These are phyloP conservation scores for Calidris pugnax DNA, from an alignment of 2,113 vertebrate species.

Conservation along the genomic window DNA sequence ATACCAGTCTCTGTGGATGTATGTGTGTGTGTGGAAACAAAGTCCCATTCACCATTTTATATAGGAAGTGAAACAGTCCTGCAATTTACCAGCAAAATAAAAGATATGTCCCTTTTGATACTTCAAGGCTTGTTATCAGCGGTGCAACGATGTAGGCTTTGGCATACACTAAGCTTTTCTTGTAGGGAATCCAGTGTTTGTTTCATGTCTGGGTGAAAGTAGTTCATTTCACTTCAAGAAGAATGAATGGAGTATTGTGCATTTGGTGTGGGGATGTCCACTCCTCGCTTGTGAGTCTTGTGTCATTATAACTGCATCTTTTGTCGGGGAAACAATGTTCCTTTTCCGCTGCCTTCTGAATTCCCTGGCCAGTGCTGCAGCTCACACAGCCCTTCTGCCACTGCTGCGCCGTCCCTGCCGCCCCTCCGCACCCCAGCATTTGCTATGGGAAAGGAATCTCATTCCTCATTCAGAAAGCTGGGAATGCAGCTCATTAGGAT, in stretches of 20 bases:
- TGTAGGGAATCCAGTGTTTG: neutral
- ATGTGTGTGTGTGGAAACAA: neutral
- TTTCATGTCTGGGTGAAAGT: neutral
- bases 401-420: neutral
- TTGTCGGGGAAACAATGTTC: neutral
- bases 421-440: neutral
- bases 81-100: neutral
- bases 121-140: neutral
- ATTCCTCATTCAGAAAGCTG: neutral
- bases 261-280: neutral
- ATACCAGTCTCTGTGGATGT: neutral
- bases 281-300: neutral
- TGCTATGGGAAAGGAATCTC: neutral
- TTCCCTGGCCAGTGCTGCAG: neutral
- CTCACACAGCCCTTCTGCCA: neutral
- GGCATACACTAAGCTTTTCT: neutral
- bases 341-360: neutral
- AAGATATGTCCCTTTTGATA: neutral
- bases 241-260: neutral
- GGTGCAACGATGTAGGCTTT: neutral
- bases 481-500: slow-evolving; percentile 28
- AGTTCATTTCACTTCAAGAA: neutral
- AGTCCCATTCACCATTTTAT: neutral
- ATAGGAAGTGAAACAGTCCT: neutral
- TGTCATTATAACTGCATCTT: neutral